These are phyloP conservation scores for Halichoeres trimaculatus DNA, from an alignment of 2,113 vertebrate species.

Conservation along the genomic window DNA sequence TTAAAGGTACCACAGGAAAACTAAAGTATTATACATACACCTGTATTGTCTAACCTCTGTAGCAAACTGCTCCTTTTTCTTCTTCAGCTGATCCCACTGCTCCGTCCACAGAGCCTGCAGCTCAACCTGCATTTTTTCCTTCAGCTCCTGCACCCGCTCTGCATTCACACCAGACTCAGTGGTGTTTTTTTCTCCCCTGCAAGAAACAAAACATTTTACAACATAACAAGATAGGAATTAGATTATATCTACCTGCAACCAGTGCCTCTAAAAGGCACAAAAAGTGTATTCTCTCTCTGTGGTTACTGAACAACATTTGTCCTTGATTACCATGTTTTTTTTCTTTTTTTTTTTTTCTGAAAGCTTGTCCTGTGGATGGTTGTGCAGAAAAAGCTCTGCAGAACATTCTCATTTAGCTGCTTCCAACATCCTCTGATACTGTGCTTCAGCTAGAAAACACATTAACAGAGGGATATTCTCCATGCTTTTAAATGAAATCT, in stretches of 20 bases:
- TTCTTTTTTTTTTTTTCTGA: constrained; percentile 6
- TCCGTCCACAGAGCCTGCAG: constrained; percentile 84
- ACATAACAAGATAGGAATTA: constrained; percentile 11
- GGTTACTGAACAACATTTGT: constrained; percentile 17
- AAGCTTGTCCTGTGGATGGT: not conserved
- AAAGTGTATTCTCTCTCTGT: not conserved
- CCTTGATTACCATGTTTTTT: constrained; percentile 12
- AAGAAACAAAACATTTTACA: constrained; percentile 20
- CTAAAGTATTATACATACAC: too few relatives aligned
- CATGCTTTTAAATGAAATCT: constrained; percentile 49
- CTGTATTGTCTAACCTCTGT: constrained; percentile 82
- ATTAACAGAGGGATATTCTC: constrained; percentile 49
- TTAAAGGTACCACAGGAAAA: too few relatives aligned
- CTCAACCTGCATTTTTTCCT: constrained; percentile 86
- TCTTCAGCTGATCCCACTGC: constrained; percentile 82
- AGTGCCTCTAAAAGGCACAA: not conserved
- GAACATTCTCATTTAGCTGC: constrained; percentile 23
- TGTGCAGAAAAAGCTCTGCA: constrained; percentile 6
- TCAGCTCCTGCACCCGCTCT: constrained; percentile 82
- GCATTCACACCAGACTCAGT: constrained; percentile 18
- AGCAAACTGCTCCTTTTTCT: constrained; percentile 89
- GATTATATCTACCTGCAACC: not conserved
- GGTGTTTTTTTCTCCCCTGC: constrained; percentile 56
- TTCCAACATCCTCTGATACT: constrained; percentile 40
- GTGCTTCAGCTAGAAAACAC: constrained; percentile 29